Evolutionary conservation across 2,113 vertebrate species (phyloP).

Genomic region (Struthidea cinerea): DNA sequence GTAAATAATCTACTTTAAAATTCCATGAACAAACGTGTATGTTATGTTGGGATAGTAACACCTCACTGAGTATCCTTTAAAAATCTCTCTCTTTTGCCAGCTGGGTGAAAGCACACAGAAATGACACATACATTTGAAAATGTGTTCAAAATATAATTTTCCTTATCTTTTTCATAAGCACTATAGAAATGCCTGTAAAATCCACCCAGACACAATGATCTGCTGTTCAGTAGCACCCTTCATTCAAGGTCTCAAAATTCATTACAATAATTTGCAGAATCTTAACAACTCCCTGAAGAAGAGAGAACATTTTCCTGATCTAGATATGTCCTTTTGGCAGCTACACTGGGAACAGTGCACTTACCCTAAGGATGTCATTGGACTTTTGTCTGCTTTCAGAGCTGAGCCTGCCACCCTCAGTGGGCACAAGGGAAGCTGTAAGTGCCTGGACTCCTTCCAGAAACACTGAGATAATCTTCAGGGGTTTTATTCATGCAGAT

Average conservation of each 20-base stretch:
- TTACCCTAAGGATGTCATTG: not conserved
- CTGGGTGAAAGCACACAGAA: not conserved
- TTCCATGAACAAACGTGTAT: not conserved
- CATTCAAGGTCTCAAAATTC: not conserved
- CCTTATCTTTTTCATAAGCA: not conserved
- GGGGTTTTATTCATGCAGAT: not conserved
- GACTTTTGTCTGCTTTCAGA: not conserved
- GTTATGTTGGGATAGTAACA: not conserved
- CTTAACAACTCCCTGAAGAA: not conserved
- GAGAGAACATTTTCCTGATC: not conserved
- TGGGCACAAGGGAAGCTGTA: not conserved
- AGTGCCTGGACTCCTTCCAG: not conserved
- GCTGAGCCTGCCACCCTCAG: not conserved
- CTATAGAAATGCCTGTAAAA: not conserved
- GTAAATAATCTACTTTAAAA: not conserved
- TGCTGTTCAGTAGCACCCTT: not conserved
- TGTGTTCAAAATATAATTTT: not conserved
- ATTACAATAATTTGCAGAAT: not conserved
- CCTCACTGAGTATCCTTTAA: not conserved
- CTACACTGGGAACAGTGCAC: not conserved
- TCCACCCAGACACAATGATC: not conserved
- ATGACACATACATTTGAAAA: not conserved
- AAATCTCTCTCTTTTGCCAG: not conserved
- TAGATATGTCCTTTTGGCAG: not conserved
- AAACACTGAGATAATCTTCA: not conserved